Evolutionary conservation across 2,888 invertebrate species (phyloP).

Genomic region (Gastracanthus pulcherrimus): DNA sequence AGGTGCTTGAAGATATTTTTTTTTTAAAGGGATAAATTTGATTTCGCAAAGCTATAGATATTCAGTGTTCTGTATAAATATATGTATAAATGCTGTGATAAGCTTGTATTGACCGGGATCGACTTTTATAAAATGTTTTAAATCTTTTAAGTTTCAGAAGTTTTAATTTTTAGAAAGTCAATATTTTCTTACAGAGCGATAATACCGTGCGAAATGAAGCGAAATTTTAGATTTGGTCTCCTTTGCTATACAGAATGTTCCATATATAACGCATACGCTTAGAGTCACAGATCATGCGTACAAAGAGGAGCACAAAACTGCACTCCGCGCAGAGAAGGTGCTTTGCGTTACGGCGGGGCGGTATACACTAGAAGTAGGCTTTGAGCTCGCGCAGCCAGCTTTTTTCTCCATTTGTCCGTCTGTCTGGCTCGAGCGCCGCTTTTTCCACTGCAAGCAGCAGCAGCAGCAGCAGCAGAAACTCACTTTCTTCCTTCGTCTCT

Average conservation of each 20-base stretch:
- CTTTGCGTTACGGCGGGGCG: background rate
- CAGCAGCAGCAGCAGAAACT: too few relatives aligned
- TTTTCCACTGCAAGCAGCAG: conserved; percentile 21
- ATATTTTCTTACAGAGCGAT: too few relatives aligned
- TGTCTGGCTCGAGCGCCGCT: conserved; percentile 21
- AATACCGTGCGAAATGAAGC: background rate
- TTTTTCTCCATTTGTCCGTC: conserved; percentile 37
- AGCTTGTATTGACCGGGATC: too few relatives aligned
- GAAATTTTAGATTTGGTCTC: background rate
- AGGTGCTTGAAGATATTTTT: too few relatives aligned
- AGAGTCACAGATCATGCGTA: conserved; percentile 10
- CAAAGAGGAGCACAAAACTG: conserved; percentile 22
- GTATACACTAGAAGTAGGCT: conserved; percentile 27
- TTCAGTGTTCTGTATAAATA: too few relatives aligned
- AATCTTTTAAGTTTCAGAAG: too few relatives aligned
- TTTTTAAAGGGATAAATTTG: too few relatives aligned
- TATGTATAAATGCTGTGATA: too few relatives aligned
- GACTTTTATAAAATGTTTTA: too few relatives aligned
- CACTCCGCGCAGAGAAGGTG: background rate
- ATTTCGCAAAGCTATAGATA: too few relatives aligned
- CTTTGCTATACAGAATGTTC: background rate
- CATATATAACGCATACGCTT: too few relatives aligned
- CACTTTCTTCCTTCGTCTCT: conserved; percentile 6
- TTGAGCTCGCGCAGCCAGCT: background rate
- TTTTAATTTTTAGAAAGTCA: too few relatives aligned